These are phyloP conservation scores for Thunnus thynnus DNA, from an alignment of 2,113 vertebrate species.

Conservation along the genomic window DNA sequence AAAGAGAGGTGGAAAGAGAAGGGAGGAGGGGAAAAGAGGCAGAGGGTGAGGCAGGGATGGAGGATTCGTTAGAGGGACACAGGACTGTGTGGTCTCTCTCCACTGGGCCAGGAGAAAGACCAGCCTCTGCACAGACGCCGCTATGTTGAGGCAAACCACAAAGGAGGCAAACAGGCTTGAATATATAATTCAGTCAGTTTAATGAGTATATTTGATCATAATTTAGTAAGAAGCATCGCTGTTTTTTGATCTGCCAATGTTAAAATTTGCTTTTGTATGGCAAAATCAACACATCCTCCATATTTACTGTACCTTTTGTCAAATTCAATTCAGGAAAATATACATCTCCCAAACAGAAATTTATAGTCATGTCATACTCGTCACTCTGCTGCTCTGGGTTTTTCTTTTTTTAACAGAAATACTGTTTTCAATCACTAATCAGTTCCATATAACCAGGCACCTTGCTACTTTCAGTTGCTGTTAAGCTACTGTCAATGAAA, in stretches of 20 bases:
- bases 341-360: not conserved
- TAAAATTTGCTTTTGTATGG: too few species aligned
- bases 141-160: too few species aligned
- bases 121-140: not conserved
- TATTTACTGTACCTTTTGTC: too few species aligned
- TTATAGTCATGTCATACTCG: too few species aligned
- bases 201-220: too few species aligned
- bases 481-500: too few species aligned
- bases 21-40: slow-evolving; percentile 27
- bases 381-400: not conserved
- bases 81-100: slow-evolving; percentile 33
- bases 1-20: slow-evolving; percentile 24
- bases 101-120: slow-evolving; percentile 36
- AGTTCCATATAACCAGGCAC: too few species aligned
- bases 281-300: too few species aligned
- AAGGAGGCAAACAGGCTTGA: not conserved
- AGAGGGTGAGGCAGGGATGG: slow-evolving; percentile 2
- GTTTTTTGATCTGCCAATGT: not conserved
- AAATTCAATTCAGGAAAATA: not conserved
- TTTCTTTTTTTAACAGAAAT: not conserved
- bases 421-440: not conserved
- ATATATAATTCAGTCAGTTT: too few species aligned
- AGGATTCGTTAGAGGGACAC: slow-evolving; percentile 28
- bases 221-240: not conserved
- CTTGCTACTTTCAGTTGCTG: too few species aligned